Evolutionary conservation across 2,797 vertebrate genomes (phyloP), one percentile per base, ranked within the genome.

Genomic region (Choloepus didactylus): DNA sequence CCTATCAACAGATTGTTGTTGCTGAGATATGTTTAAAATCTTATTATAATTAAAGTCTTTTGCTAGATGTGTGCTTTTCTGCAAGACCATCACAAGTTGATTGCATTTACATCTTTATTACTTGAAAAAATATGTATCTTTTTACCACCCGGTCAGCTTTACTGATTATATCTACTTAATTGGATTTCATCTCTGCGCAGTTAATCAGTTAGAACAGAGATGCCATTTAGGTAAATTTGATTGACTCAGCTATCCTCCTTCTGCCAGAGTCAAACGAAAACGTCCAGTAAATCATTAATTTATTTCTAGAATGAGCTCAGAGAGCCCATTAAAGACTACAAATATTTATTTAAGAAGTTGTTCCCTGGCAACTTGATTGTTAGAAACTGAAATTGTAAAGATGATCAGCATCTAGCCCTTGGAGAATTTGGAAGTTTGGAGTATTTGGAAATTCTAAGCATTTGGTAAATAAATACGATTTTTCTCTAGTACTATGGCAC

Each of bases 41-140:
- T 44, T 72, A 35, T 41, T 54, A 14, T 93, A 79, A 81, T 73
- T 77, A 94, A 93, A 92, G 67, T 31, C 31, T 89, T 91, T 72
- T 80, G n/a, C 44, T 95, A 54, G 69, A 56, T 60, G 46, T 89
- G 0, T 76, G 80, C n/a, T 92, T 92, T 89, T 93, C 62, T 59
- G 29, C 54, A 79, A 79, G 81, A 76, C 41, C 38, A 46, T 88
- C 35, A 90, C n/a, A 88, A 73, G 56, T 90, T 94, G 87, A 93
- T 95, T 92, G 35, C 59, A 88, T 70, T 94, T 94, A 85, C 9
- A 67, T 84, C 62, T 94, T 84, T 84, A 27, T 72, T 91, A 93
- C 77, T 87, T 83, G 44, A 75, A 59, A 38, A 46, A 76, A 49
- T 23, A 92, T 89, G 14, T 64, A 6, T 90, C 35, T 56, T 88